Conservation (phyloP, 2,113 vertebrate genomes). For the Fukomys damarensis region DNA sequence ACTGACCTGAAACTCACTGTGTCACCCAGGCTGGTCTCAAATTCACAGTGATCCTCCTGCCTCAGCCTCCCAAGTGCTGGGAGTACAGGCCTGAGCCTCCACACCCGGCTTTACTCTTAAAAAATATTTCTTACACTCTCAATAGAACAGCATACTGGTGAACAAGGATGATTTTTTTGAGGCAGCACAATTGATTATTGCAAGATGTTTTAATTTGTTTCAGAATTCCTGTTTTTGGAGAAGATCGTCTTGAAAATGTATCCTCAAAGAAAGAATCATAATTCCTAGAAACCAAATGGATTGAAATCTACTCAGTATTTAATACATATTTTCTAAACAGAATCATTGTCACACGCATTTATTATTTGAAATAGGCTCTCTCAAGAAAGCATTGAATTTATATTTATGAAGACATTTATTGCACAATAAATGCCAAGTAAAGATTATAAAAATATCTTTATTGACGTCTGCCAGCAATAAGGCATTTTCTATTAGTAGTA, state of each 20-base stretch:
- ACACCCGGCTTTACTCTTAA: no score
- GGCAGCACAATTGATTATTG: background rate
- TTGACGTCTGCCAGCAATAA: constrained; percentile 63
- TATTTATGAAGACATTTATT: constrained; percentile 78
- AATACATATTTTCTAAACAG: constrained; percentile 71
- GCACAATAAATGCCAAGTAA: constrained; percentile 71
- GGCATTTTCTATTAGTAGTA: constrained; percentile 67
- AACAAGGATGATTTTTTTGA: constrained; percentile 1
- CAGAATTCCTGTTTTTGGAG: background rate
- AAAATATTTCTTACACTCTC: background rate
- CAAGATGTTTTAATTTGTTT: background rate
- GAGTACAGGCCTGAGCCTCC: no score
- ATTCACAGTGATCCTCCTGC: no score
- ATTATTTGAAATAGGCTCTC: constrained; percentile 65
- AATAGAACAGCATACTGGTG: background rate
- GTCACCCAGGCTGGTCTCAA: no score
- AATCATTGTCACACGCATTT: constrained; percentile 66
- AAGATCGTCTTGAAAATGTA: background rate
- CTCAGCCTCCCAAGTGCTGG: no score
- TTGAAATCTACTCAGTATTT: constrained; percentile 66
- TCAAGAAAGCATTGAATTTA: constrained; percentile 72
- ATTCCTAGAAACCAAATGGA: background rate
- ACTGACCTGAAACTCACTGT: no score
- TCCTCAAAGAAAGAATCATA: background rate
- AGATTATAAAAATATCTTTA: constrained; percentile 74